phyloP scores from a whole-genome alignment of 2,113 vertebrate species.

The Arvicanthis niloticus region DNA sequence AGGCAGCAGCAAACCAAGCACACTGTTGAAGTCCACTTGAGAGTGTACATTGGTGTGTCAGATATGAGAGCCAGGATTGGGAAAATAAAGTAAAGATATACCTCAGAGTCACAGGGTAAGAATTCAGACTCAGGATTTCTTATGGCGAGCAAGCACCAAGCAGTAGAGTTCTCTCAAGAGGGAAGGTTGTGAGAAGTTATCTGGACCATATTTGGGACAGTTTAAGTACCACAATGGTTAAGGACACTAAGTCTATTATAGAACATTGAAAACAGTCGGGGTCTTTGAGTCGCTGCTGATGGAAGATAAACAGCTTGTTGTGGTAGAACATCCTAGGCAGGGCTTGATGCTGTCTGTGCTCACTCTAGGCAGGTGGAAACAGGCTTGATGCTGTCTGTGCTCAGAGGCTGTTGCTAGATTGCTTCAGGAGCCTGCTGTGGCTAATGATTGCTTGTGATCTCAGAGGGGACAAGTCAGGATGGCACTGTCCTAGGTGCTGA shows the following conservation, averaged over 20 bases:
- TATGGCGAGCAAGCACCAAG: neutral
- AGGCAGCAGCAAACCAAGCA: neutral
- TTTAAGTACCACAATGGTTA: neutral
- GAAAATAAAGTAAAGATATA: conserved; percentile 4
- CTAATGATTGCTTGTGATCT: neutral
- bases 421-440: neutral
- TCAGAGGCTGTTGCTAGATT: neutral
- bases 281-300: neutral
- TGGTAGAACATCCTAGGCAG: neutral
- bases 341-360: neutral
- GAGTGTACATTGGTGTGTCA: neutral
- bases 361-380: neutral
- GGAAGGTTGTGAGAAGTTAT: neutral
- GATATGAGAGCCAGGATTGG: neutral
- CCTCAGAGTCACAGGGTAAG: neutral
- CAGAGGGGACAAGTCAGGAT: neutral
- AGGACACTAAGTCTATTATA: neutral
- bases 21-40: neutral
- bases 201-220: neutral
- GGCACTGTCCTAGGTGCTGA: neutral
- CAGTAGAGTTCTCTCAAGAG: neutral
- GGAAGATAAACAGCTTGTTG: neutral
- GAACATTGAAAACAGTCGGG: neutral
- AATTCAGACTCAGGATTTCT: neutral
- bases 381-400: neutral